These are phyloP conservation scores for Callionymus lyra DNA, from an alignment of 2,113 vertebrate genomes.

Conservation along the genomic window DNA sequence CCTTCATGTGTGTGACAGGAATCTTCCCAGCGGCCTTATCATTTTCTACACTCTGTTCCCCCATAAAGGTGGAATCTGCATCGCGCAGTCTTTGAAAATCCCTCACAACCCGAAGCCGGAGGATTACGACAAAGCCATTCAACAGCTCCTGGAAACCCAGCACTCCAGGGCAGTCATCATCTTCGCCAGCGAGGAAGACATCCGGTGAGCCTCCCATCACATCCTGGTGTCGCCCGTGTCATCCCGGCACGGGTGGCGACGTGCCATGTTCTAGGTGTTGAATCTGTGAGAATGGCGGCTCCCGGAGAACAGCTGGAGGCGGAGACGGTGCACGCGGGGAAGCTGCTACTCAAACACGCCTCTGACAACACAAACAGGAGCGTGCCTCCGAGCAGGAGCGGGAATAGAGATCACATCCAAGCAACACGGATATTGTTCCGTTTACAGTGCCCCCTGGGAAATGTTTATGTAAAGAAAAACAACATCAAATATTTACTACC, in stretches of 20 bases:
- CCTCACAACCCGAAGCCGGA: conserved; percentile 79
- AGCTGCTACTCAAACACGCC: conserved; percentile 44
- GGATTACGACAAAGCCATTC: conserved; percentile 85
- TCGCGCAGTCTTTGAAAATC: conserved; percentile 90
- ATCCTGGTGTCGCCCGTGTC: conserved; percentile 18
- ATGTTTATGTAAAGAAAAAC: conserved; percentile 22
- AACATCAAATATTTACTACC: conserved; percentile 30
- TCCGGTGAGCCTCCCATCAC: conserved; percentile 65
- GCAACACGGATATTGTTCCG: conserved; percentile 39
- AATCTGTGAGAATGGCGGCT: conserved; percentile 42
- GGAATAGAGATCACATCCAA: conserved; percentile 35
- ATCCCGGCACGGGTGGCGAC: conserved; percentile 14
- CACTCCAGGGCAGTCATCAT: conserved; percentile 81
- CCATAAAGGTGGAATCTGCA: conserved; percentile 82
- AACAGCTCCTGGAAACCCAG: conserved; percentile 81
- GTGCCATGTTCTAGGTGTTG: conserved; percentile 32
- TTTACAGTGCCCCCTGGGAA: conserved; percentile 29
- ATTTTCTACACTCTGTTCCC: conserved; percentile 24
- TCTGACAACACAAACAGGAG: conserved; percentile 43
- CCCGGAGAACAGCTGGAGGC: conserved; percentile 40
- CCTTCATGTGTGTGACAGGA: conserved; percentile 10
- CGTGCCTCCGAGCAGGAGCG: conserved; percentile 24
- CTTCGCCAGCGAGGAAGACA: conserved; percentile 89
- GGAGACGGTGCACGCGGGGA: conserved; percentile 17
- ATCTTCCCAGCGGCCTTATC: conserved; percentile 36